Base-by-base conservation (phyloP, 2,888 invertebrate species). In the Pandemis heparana region DNA sequence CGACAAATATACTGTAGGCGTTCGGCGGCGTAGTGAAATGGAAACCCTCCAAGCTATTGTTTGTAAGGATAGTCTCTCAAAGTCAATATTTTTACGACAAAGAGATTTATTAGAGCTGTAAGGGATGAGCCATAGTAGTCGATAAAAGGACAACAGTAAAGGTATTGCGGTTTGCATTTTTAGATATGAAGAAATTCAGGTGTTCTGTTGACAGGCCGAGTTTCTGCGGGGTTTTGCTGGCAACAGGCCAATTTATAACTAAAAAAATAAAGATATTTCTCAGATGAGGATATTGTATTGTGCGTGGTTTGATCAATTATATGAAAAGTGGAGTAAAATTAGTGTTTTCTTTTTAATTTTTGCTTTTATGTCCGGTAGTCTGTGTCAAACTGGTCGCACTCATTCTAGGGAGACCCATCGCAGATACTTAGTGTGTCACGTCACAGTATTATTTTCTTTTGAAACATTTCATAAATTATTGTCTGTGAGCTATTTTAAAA, bases 1-100 rank as follows among this genome's bases (percentile, higher is more conserved):
- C 81, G 86, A 89, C 87, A 88, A 85, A 85, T 86, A 87, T 85
- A 85, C 79, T 59, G 67, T 71, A 76, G 65, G 62, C 70, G 76
- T 73, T 71, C 71, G 68, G 71, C 71, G 59, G 71, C 74, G 74
- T 79, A 80, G 77, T 72, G 78, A 77, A 78, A 85, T 80, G 75
- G 75, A 84, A 81, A 87, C 89, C 87, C 88, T 88, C 87, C 87
- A 79, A 76, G 79, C 78, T 80, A 78, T 76, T 70, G 74, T 76
- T 82, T 82, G 67, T 70, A 70, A 64, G 69, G 46, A 64, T 64
- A 14, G 43, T 69, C 69, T 70, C 65, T 70, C 65, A 51, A n/a
- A 59, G 74, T 69, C 69, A 64, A 69, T 64, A 68, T 60, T 74
- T 67, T 70, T 69, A 38, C 60, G 69, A 70, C 74, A 43, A 62